Evolutionary conservation across 2,888 invertebrate species (phyloP).

Genomic region (Drosophila affinis): DNA sequence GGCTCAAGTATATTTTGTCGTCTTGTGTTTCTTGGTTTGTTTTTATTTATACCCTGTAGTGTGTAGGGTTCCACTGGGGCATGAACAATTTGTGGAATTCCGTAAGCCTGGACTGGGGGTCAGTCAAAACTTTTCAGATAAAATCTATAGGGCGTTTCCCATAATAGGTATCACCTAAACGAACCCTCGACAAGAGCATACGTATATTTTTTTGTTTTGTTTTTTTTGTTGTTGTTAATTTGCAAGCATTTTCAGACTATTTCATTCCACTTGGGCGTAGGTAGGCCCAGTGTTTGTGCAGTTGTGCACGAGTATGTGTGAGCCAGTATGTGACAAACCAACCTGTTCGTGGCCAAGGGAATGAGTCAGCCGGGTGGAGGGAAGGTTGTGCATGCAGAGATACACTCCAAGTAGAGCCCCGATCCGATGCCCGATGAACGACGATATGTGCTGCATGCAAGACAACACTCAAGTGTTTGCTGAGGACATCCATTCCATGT

Average conservation of each 20-base stretch:
- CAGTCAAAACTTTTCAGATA: background rate
- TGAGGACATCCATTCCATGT: slow-evolving; percentile 9
- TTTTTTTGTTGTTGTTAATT: slow-evolving; percentile 36
- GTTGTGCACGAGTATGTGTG: slow-evolving; percentile 26
- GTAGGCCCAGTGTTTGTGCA: slow-evolving; percentile 41
- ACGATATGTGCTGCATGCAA: background rate
- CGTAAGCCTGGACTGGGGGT: background rate
- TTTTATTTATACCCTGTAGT: slow-evolving; percentile 46
- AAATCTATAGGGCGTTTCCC: background rate
- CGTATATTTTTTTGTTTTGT: slow-evolving; percentile 22
- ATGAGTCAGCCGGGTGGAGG: slow-evolving; percentile 39
- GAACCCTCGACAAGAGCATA: slow-evolving; percentile 6
- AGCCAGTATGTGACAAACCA: slow-evolving; percentile 29
- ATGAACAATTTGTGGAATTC: background rate
- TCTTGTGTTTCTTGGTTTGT: slow-evolving; percentile 31
- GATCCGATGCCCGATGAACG: background rate
- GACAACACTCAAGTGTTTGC: slow-evolving; percentile 27
- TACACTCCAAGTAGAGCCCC: slow-evolving; percentile 32
- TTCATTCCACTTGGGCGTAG: slow-evolving; percentile 41
- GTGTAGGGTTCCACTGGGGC: background rate
- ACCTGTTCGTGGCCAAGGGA: slow-evolving; percentile 29
- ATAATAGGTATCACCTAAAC: slow-evolving; percentile 21
- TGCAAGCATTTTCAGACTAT: slow-evolving; percentile 44
- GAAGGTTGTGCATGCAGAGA: slow-evolving; percentile 37
- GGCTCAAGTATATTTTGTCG: slow-evolving; percentile 30